Base-by-base conservation (phyloP, 2,888 invertebrate genomes). In the Cyrtodaria siliqua region DNA sequence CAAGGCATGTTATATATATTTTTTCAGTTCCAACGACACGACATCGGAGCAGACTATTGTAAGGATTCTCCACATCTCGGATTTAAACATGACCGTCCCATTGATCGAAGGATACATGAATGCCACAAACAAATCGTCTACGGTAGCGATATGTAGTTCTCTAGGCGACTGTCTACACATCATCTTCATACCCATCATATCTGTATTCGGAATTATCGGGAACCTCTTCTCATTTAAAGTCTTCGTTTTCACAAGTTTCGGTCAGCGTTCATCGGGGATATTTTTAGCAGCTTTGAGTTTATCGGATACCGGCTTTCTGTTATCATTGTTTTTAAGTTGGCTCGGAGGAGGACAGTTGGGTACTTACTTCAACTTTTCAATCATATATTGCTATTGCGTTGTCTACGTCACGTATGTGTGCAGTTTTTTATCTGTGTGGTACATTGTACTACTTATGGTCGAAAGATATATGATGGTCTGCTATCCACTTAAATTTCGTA, bases 401-500 rank as follows among this genome's bases (percentile, higher is more conserved):
- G 85, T 89, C 16, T 90, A 87, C 76, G 71, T 86, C 24, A 83
- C 86, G 27, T 95, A 95, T 86, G 94, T 96, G 66, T 95, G 96
- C 76, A 96, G 96, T 89, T 96, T 96, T 89, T 93, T 96, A 66
- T 97, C 97, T 85, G 96, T 96, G 0, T 97, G 97, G 97, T 94
- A 97, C 79, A 96, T 97, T 18, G 96, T 97, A 4, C 95, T 96
- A 0, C 97, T 97, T 90, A 97, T 97, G 0, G 94, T 96, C 1
- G 97, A 97, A 90, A 94, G 97, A 12, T 97, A 96, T 90, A 95
- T 97, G 2, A 97, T 96, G 0, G 96, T 97, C 1, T 94, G 95
- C 81, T 96, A 96, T 91, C 97, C 97, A 0, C 92, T 97, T 61
- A 94, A 94, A 52, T 83, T 87, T 14, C 84, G 86, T 0, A 60